Base-by-base conservation (phyloP, 2,888 invertebrate genomes). In the Creontiades dilutus region DNA sequence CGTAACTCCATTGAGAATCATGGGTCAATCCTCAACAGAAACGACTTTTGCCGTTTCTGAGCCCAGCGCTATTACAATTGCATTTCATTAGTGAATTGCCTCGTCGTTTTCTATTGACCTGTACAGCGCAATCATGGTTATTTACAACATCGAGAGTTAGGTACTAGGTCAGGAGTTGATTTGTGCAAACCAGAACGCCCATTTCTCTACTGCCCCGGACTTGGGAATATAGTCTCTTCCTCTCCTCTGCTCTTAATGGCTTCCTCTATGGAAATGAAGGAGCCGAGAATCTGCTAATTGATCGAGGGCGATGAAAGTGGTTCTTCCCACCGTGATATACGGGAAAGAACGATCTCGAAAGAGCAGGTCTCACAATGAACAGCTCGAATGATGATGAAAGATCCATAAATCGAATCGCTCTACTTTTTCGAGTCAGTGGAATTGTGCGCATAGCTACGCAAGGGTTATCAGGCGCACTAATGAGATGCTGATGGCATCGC, bases 271-370 rank as follows among this genome's bases (percentile, higher is more conserved):
- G 68, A 68, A 68, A 68, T 68, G 68, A 68, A 68, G 68, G 68
- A 68, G 68, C 68, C 68, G 68, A 19, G 68, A 19, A 12, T 19
- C 68, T 23, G 11, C 68, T 68, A 68, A 68, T 68, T 68, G 68
- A 68, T 68, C 68, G n/a, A 68, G 68, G 68, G 27, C 68, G 68
- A 68, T 68, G 68, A 68, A 68, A 68, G 68, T 68, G 52, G 52
- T 52, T 52, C 52, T 68, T 19, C 13, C 68, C 23, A 68, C 23
- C 23, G 68, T 68, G 68, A 19, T 68, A 68, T 68, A 68, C 23
- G 23, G 68, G 68, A 68, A 23, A 23, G 68, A 23, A 23, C 9
- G 27, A 13, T 68, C 23, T 68, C 68, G 68, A 68, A 68, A 68
- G 68, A 68, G 68, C 68, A 27, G 68, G 0, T 23, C 12, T 68